phyloP scores from a whole-genome alignment of 2,797 vertebrate genomes.

The Parotocinclus haroldoi region DNA sequence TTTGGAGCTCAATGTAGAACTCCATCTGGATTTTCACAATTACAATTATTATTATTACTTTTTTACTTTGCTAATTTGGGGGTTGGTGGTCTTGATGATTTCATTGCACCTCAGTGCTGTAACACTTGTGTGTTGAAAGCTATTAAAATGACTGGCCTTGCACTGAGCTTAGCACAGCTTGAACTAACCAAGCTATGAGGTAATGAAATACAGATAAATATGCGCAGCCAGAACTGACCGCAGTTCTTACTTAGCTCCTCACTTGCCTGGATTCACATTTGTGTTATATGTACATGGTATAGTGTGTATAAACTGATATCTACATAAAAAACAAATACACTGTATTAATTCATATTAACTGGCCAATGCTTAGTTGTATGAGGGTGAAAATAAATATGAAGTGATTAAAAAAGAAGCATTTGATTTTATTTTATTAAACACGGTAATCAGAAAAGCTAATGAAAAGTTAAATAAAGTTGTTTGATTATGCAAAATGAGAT shows the following conservation, averaged over 20 bases:
- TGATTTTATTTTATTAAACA: no score
- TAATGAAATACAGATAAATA: conserved; percentile 32
- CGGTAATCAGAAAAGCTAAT: no score
- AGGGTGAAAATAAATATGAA: no score
- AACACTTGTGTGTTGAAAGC: conserved; percentile 72
- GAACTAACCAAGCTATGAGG: conserved; percentile 36
- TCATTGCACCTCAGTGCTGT: conserved; percentile 62
- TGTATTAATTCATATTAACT: no score
- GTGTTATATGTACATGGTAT: not conserved
- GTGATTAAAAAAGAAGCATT: no score
- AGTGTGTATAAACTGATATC: no score
- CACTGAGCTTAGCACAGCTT: conserved; percentile 54
- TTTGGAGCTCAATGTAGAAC: not conserved
- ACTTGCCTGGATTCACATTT: not conserved
- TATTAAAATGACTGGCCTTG: conserved; percentile 63
- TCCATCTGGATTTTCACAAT: conserved; percentile 19
- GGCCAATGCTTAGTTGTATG: no score
- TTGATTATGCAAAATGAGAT: no score
- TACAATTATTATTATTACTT: not conserved
- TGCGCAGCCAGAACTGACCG: conserved; percentile 2
- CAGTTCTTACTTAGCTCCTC: not conserved
- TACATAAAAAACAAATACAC: no score
- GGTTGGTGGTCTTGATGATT: conserved; percentile 53
- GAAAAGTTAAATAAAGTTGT: no score
- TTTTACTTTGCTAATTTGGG: conserved; percentile 22